Evolutionary conservation across 2,113 vertebrate species (phyloP).

Genomic region (Vulpes lagopus): DNA sequence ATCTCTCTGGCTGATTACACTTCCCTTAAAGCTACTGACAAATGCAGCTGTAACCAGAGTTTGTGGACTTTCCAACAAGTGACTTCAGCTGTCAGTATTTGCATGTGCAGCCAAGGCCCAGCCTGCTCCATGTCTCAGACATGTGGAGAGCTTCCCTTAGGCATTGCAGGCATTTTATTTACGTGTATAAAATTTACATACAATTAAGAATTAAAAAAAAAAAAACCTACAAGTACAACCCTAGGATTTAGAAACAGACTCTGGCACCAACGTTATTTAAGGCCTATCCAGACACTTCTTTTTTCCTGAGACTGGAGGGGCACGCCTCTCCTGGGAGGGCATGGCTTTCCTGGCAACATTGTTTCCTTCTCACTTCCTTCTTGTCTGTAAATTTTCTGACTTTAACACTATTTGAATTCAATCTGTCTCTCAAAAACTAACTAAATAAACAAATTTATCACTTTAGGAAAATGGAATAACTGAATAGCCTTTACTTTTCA

Average conservation of each 20-base stretch:
- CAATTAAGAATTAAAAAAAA: conserved; percentile 46
- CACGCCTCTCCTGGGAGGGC: neutral
- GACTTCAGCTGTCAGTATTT: conserved; percentile 89
- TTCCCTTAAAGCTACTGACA: conserved; percentile 95
- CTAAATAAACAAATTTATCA: neutral
- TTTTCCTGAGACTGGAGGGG: neutral
- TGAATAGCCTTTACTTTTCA: neutral
- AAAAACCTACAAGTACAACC: neutral
- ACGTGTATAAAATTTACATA: conserved; percentile 75
- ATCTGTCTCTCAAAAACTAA: neutral
- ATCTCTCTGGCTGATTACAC: conserved; percentile 96
- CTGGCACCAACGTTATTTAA: neutral
- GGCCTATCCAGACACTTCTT: neutral
- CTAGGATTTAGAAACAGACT: neutral
- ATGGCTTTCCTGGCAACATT: neutral
- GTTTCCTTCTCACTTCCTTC: neutral
- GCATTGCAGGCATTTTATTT: conserved; percentile 54
- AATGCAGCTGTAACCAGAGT: conserved; percentile 96
- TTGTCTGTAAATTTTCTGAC: conserved; percentile 29
- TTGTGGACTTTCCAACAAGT: conserved; percentile 91
- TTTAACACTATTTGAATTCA: neutral
- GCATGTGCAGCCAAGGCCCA: conserved; percentile 75
- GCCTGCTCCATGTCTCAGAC: conserved; percentile 55
- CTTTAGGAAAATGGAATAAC: neutral
- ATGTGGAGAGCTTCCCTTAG: neutral